phyloP scores from a whole-genome alignment of 2,888 invertebrate genomes.

The Caenorhabditis sp. region DNA sequence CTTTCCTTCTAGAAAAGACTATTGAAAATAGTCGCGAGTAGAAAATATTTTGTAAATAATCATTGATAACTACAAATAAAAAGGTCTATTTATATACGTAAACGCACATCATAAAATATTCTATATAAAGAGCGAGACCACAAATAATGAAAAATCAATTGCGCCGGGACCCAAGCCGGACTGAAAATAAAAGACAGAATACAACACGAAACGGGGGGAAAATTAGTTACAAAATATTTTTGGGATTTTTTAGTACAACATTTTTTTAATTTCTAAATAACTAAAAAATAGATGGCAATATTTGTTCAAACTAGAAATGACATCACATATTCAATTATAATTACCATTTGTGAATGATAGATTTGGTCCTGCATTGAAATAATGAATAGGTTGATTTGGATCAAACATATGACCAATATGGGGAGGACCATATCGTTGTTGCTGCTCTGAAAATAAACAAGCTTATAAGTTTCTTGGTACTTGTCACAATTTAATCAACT shows the following conservation, averaged over 20 bases:
- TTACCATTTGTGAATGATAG: neutral
- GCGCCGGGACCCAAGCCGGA: neutral
- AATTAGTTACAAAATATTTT: neutral
- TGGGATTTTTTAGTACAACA: neutral
- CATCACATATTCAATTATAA: neutral
- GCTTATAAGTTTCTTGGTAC: too few species aligned
- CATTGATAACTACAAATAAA: neutral
- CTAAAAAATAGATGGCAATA: neutral
- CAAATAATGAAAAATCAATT: neutral
- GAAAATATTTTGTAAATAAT: neutral
- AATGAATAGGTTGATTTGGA: neutral
- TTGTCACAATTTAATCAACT: too few species aligned
- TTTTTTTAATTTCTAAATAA: neutral
- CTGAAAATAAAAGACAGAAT: neutral
- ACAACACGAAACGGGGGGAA: neutral
- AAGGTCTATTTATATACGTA: neutral
- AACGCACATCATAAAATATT: neutral
- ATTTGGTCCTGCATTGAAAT: neutral
- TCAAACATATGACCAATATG: neutral
- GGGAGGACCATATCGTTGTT: neutral
- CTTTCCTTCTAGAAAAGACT: neutral
- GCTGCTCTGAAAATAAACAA: neutral
- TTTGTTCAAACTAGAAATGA: slow-evolving; percentile 1
- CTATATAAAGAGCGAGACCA: neutral
- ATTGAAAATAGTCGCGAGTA: neutral